Evolutionary conservation across 1,140 invertebrate genomes (phyloP).

Genomic region (Dysdera silvatica): DNA sequence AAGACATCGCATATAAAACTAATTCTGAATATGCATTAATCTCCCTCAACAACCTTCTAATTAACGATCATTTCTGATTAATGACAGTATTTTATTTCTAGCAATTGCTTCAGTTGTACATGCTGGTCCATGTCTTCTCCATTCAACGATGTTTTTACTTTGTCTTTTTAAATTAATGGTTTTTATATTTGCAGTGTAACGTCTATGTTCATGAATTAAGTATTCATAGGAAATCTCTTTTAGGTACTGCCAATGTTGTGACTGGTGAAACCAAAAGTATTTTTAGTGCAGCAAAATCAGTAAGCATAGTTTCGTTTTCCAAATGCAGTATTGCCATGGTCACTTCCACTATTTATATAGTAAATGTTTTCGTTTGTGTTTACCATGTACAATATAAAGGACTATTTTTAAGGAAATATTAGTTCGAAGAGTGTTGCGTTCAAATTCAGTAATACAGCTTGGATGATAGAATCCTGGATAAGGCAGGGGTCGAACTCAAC

Average conservation of each 20-base stretch:
- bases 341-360: background rate
- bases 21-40: too few relatives aligned
- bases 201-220: background rate
- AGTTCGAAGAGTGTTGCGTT: too few relatives aligned
- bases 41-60: background rate
- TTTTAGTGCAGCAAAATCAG: slow-evolving; percentile 49
- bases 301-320: slow-evolving; percentile 35
- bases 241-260: slow-evolving; percentile 47
- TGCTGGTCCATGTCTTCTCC: background rate
- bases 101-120: background rate
- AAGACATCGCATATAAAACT: too few relatives aligned
- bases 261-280: slow-evolving; percentile 49
- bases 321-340: too few relatives aligned
- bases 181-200: background rate
- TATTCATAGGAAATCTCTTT: slow-evolving; percentile 12
- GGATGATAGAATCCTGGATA: too few relatives aligned
- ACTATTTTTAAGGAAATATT: too few relatives aligned
- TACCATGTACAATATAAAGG: too few relatives aligned
- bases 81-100: background rate
- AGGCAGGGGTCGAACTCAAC: too few relatives aligned
- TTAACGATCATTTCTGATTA: too few relatives aligned
- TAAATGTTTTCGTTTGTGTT: too few relatives aligned
- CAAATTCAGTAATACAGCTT: too few relatives aligned
- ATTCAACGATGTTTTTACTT: background rate
- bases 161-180: background rate